Evolutionary conservation across 1,140 invertebrate species (phyloP), one percentile per base, ranked within the genome.

Genomic region (Drosophila triauraria): DNA sequence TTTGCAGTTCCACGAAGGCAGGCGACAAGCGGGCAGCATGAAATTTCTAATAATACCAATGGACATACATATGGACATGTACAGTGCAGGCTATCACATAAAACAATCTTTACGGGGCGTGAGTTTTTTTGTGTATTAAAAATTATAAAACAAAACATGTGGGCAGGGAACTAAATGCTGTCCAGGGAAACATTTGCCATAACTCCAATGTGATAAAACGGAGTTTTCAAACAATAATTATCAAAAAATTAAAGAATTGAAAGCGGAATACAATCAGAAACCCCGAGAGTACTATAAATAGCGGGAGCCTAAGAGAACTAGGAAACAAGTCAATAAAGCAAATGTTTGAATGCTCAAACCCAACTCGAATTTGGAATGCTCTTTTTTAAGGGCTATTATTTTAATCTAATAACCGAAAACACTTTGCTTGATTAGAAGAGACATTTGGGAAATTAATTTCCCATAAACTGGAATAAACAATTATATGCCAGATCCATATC

Each of bases 91-190:
- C 82, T 87, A 88, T 87, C 84, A 30, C 62, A 47, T 53, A 44
- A 67, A 75, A 77, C 54, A 57, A 88, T 87, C 69, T 82, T 78
- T 69, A 54, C 58, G 78, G 72, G 68, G 75, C 82, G 84, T 82
- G 42, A 54, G 54, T 48, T 60, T 65, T 65, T 62, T 68, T 65
- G 20, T 51, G 32, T 54, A 40, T 43, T 51, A 27, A 17, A 42
- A 30, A 25, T 10, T 27, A 47, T 57, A 13, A 17, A 60, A 27
- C 46, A 62, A 50, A 78, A 71, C 76, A 78, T 71, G 47, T 78
- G 75, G 40, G 23, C 38, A 13, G 65, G 25, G 53, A 42, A 38
- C 42, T 47, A 61, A 47, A 59, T 59, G 40, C 51, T 78, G 27
- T 10, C 53, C 9, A 42, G 32, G 20, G 54, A 77, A 35, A 50